These are phyloP conservation scores for Pelobates cultripes DNA, from an alignment of 2,797 vertebrate species.

Conservation along the genomic window DNA sequence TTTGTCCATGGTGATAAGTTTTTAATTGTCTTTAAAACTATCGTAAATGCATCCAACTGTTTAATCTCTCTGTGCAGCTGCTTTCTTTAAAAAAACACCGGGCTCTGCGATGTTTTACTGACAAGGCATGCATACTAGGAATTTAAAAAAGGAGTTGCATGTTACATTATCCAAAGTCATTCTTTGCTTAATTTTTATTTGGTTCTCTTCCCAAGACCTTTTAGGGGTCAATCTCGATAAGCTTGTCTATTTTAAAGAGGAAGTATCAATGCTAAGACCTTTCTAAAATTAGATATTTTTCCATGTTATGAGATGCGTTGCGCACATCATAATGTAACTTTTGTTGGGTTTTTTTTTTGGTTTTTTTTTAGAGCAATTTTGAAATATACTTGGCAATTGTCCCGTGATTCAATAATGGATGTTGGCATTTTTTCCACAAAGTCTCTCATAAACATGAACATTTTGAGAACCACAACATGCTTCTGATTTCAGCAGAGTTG, in stretches of 20 bases:
- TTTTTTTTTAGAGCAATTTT: too few species aligned
- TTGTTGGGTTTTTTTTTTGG: too few species aligned
- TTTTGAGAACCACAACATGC: too few species aligned
- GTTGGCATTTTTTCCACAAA: too few species aligned
- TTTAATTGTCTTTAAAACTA: constrained; percentile 19
- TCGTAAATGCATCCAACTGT: constrained; percentile 1
- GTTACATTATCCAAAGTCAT: not conserved
- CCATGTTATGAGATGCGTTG: too few species aligned
- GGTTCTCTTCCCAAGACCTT: not conserved
- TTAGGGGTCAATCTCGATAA: not conserved
- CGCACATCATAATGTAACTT: too few species aligned
- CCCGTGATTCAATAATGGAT: too few species aligned
- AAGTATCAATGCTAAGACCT: not conserved
- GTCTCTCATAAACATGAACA: too few species aligned
- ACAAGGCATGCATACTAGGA: constrained; percentile 41
- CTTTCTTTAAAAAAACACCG: constrained; percentile 33
- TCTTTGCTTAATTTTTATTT: not conserved
- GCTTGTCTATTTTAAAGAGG: not conserved
- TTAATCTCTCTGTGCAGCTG: constrained; percentile 22
- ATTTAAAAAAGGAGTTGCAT: constrained; percentile 22
- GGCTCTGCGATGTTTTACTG: constrained; percentile 22
- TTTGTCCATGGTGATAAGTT: not conserved
- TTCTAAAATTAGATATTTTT: too few species aligned
- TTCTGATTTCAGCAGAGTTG: too few species aligned
- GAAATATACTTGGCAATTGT: too few species aligned